Evolutionary conservation across 2,797 vertebrate species (phyloP).

Genomic region (Chaenodraco wilsoni): DNA sequence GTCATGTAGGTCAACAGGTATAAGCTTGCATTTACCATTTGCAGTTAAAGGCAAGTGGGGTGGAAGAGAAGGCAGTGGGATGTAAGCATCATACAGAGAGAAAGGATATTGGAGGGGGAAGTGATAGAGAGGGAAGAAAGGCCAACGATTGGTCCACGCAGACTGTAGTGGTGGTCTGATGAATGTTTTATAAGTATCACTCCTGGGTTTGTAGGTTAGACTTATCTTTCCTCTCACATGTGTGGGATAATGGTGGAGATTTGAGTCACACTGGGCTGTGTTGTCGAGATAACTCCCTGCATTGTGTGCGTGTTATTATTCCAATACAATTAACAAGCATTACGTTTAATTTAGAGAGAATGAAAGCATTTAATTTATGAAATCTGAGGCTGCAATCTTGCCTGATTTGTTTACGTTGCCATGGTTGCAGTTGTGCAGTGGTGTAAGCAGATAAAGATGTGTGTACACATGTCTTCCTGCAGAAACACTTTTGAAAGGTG

Average conservation of each 20-base stretch:
- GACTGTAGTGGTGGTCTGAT: slow-evolving; percentile 54
- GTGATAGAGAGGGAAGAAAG: slow-evolving; percentile 15
- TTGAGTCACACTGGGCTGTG: slow-evolving; percentile 60
- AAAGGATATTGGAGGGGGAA: slow-evolving; percentile 28
- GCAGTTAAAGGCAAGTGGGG: slow-evolving; percentile 55
- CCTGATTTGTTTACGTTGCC: slow-evolving; percentile 43
- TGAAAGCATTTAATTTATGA: slow-evolving; percentile 34
- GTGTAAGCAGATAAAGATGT: slow-evolving; percentile 14
- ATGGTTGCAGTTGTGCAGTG: slow-evolving; percentile 29
- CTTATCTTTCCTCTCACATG: slow-evolving; percentile 65
- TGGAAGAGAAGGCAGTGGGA: slow-evolving; percentile 57
- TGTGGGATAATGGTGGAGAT: slow-evolving; percentile 56
- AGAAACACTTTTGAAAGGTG: not conserved
- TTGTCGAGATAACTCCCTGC: slow-evolving; percentile 60
- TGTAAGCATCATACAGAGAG: slow-evolving; percentile 25
- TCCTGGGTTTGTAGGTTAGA: slow-evolving; percentile 63
- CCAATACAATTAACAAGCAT: slow-evolving; percentile 28
- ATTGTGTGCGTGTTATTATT: slow-evolving; percentile 38
- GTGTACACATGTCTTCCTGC: slow-evolving; percentile 13
- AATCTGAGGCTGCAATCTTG: slow-evolving; percentile 14
- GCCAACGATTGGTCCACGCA: slow-evolving; percentile 44
- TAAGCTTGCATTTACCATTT: slow-evolving; percentile 48
- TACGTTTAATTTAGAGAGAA: slow-evolving; percentile 37
- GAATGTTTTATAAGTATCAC: slow-evolving; percentile 73
- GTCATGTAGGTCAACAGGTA: slow-evolving; percentile 75